phyloP scores from a whole-genome alignment of 2,888 invertebrate genomes.

The Stenodera caucasica region DNA sequence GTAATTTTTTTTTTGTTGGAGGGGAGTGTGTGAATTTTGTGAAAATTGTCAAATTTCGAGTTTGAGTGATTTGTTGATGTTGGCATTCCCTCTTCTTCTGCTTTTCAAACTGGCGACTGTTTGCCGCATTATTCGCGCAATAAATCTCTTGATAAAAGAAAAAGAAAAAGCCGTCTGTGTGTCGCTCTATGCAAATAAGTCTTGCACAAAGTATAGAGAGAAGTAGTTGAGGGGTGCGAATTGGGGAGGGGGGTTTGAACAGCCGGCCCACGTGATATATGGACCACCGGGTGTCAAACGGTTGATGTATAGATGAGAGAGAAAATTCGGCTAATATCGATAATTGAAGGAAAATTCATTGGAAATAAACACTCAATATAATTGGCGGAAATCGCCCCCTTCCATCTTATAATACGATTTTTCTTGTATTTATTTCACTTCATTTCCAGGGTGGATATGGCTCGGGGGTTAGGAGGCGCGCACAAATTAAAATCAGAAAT shows the following conservation, averaged over 20 bases:
- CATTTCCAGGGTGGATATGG: not conserved
- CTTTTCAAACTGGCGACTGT: not conserved
- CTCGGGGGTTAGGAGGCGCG: not conserved
- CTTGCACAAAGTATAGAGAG: constrained; percentile 37
- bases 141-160: constrained; percentile 52
- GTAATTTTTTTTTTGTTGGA: no score
- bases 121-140: constrained; percentile 53
- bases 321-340: no score
- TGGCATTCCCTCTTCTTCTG: not conserved
- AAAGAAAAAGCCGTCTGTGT: constrained; percentile 50
- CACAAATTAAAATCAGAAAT: constrained; percentile 9
- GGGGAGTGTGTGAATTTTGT: not conserved
- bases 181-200: constrained; percentile 58
- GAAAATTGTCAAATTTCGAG: not conserved
- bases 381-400: no score
- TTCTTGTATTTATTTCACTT: not conserved
- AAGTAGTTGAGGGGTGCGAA: constrained; percentile 30
- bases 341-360: no score
- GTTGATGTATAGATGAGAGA: constrained; percentile 59
- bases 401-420: no score
- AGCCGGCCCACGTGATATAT: constrained; percentile 56
- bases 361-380: constrained; percentile 1
- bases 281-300: constrained; percentile 59
- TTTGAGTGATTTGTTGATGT: constrained; percentile 9
- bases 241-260: constrained; percentile 29